These are phyloP conservation scores for Xiphophorus hellerii DNA, from an alignment of 2,113 vertebrate genomes.

Conservation along the genomic window DNA sequence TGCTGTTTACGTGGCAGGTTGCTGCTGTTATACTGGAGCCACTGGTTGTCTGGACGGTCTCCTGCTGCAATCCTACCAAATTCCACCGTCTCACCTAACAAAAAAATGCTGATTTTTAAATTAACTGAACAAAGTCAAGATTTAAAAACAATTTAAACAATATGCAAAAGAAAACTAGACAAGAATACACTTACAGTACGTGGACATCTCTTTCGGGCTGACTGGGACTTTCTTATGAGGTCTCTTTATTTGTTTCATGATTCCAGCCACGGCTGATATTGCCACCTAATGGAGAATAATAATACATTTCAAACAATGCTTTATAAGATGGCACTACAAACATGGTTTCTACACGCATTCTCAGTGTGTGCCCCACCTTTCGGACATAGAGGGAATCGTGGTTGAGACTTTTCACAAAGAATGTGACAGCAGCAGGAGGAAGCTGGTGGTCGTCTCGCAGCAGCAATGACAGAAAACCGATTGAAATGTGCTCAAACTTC, in stretches of 20 bases:
- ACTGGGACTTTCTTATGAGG: conserved; percentile 90
- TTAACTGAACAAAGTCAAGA: not conserved
- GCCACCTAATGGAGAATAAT: conserved; percentile 85
- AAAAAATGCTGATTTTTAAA: conserved; percentile 8
- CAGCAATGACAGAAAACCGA: conserved; percentile 92
- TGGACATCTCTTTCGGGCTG: conserved; percentile 88
- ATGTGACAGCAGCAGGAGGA: conserved; percentile 86
- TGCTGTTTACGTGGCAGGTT: conserved; percentile 86
- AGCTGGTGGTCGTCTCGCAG: conserved; percentile 91
- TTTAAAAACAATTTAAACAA: not conserved
- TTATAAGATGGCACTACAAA: not conserved
- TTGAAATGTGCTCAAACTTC: conserved; percentile 97
- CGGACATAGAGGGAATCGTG: conserved; percentile 95
- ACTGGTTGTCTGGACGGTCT: conserved; percentile 91
- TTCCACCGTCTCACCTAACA: conserved; percentile 79
- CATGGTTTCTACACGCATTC: not conserved
- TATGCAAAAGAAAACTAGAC: not conserved
- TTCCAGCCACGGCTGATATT: conserved; percentile 93
- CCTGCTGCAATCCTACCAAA: conserved; percentile 80
- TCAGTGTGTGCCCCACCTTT: conserved; percentile 81
- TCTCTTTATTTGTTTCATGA: conserved; percentile 95
- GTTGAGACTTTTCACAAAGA: conserved; percentile 95
- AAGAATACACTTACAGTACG: conserved; percentile 48
- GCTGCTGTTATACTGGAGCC: conserved; percentile 92
- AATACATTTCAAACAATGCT: conserved; percentile 23